Evolutionary conservation across 2,113 vertebrate species (phyloP).

Genomic region (Seriola rivoliana): DNA sequence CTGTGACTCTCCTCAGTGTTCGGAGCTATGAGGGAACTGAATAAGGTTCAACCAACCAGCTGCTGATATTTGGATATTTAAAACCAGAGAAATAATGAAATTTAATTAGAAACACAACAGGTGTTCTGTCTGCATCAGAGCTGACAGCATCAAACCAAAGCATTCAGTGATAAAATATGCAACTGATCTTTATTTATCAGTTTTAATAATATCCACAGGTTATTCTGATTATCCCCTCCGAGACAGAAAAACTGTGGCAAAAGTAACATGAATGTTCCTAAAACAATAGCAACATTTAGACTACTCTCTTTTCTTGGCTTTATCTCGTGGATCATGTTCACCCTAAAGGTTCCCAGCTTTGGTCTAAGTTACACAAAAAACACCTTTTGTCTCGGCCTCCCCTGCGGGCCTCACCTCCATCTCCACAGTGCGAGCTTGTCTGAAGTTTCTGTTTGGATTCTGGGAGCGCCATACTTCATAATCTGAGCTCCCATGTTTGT

Average conservation of each 20-base stretch:
- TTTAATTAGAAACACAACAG: background rate
- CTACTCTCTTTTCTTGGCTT: background rate
- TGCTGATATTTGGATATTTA: too few relatives aligned
- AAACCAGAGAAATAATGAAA: background rate
- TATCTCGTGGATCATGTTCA: conserved; percentile 5
- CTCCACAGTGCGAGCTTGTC: conserved; percentile 26
- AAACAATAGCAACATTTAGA: background rate
- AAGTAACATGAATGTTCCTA: background rate
- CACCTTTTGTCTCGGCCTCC: conserved; percentile 32
- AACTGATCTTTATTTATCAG: background rate
- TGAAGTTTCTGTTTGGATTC: conserved; percentile 61
- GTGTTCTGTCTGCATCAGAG: background rate
- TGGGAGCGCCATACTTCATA: conserved; percentile 23
- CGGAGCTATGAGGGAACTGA: background rate
- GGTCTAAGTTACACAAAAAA: background rate
- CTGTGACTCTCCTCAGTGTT: too few relatives aligned
- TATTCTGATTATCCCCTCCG: background rate
- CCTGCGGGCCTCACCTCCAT: background rate
- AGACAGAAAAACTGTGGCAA: background rate
- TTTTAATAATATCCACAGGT: background rate
- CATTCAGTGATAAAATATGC: background rate
- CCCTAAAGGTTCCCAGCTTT: background rate
- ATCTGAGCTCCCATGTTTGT: conserved; percentile 43
- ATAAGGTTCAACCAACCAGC: background rate
- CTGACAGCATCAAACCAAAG: too few relatives aligned